A percentile compares a stretch with the other conserved stretches of the same genome.
Conservation (phyloP, 2,888 invertebrate genomes). For the Drosophila seclusa region DNA sequence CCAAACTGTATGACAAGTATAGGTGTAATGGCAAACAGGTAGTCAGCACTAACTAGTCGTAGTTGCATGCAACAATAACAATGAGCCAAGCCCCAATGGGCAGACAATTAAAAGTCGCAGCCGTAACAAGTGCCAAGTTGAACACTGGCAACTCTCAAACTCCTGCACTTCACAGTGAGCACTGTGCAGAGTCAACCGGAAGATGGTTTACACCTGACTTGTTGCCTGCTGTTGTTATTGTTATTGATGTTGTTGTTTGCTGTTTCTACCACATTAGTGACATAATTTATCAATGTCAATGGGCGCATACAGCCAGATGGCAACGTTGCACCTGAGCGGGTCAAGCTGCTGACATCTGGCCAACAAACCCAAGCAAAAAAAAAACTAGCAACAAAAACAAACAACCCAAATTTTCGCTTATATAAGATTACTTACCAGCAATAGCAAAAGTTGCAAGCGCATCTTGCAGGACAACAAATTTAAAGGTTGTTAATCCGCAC, state of each 20-base stretch:
- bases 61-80: slow-evolving; percentile 48
- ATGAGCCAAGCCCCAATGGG: slow-evolving; percentile 29
- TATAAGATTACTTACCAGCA: slow-evolving; percentile 73
- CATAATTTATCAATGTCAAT: slow-evolving; percentile 77
- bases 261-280: slow-evolving; percentile 48
- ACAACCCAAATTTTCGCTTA: slow-evolving; percentile 6
- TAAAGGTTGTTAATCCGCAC: slow-evolving; percentile 45
- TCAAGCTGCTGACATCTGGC: slow-evolving; percentile 51
- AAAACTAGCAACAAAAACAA: neutral
- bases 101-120: slow-evolving; percentile 56
- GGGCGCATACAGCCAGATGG: slow-evolving; percentile 5
- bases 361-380: slow-evolving; percentile 1
- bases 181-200: slow-evolving; percentile 63
- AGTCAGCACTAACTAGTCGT: slow-evolving; percentile 43
- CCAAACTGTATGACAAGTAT: neutral
- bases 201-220: slow-evolving; percentile 72
- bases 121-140: slow-evolving; percentile 72
- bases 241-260: slow-evolving; percentile 6
- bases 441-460: slow-evolving; percentile 73
- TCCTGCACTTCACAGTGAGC: slow-evolving; percentile 46
- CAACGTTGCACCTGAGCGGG: slow-evolving; percentile 45
- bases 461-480: slow-evolving; percentile 55
- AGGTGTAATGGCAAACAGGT: slow-evolving; percentile 9
- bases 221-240: slow-evolving; percentile 38
- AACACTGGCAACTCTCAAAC: slow-evolving; percentile 38